These are phyloP conservation scores for Lasioglossum morio DNA, from an alignment of 2,888 invertebrate genomes.

Conservation along the genomic window DNA sequence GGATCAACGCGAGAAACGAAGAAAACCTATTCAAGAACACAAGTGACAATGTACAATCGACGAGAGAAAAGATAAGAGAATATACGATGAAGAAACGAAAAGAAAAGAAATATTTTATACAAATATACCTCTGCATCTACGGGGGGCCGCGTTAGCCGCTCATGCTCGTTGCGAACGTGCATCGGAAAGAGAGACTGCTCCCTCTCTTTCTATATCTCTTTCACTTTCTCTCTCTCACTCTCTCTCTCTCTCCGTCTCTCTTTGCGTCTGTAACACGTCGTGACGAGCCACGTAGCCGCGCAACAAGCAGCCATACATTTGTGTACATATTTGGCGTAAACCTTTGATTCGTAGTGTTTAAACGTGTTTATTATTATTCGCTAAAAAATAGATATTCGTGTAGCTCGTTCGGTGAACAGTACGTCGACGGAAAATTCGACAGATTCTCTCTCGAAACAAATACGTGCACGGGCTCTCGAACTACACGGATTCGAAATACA, in stretches of 20 bases:
- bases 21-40: neutral
- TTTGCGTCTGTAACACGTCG: slow-evolving; percentile 38
- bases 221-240: neutral
- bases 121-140: slow-evolving; percentile 65
- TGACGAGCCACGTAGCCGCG: slow-evolving; percentile 49
- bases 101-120: slow-evolving; percentile 52
- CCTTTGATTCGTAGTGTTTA: slow-evolving; percentile 72
- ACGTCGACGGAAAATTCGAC: slow-evolving; percentile 34
- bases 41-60: slow-evolving; percentile 56
- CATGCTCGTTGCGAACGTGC: slow-evolving; percentile 60
- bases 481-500: slow-evolving; percentile 1
- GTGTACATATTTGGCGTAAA: slow-evolving; percentile 74
- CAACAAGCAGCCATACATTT: slow-evolving; percentile 59
- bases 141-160: slow-evolving; percentile 51
- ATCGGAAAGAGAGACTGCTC: slow-evolving; percentile 59
- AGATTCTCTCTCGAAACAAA: slow-evolving; percentile 16
- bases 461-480: neutral
- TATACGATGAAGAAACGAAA: slow-evolving; percentile 17
- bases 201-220: neutral
- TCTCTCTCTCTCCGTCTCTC: neutral
- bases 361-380: slow-evolving; percentile 56
- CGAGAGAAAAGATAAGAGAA: slow-evolving; percentile 8
- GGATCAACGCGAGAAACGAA: slow-evolving; percentile 35
- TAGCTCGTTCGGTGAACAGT: slow-evolving; percentile 39
- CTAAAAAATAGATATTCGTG: slow-evolving; percentile 59